Base-by-base conservation (phyloP, 2,797 vertebrate species). In the Coregonus ussuriensis region DNA sequence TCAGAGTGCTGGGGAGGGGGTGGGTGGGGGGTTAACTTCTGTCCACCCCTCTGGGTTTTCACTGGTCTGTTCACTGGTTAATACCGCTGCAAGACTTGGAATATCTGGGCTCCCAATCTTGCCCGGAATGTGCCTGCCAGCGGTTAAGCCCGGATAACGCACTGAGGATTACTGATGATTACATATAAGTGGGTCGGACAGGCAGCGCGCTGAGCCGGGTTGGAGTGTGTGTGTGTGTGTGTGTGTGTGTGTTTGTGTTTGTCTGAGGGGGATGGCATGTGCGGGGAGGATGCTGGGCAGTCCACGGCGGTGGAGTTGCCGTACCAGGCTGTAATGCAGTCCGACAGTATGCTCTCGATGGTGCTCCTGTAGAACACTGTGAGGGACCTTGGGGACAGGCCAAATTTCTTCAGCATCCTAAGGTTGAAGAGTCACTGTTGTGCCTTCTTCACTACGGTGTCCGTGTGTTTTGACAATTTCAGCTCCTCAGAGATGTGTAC, bases 51-150 rank as follows among this genome's bases (percentile, higher is more conserved):
- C 21, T 63, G 59, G 9, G 59, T 11, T 9, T 63, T 63, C 75
- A 72, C 75, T 74, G 53, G 65, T 84, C 41, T 78, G 76, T 79
- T 89, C 79, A 77, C 77, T 76, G 71, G 82, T 79, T 83, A 86
- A 87, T 81, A 67, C 73, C 59, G 74, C 78, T 75, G 87, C 88
- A 81, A 74, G 59, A 92, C 89, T 91, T 88, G 82, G 81, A 90
- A 90, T 89, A 94, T 93, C 90, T 91, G 77, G 82, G 77, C 75
- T 93, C 77, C 83, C 94, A 94, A 95, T 94, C 93, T 89, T 77
- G 62, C 71, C 87, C 79, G 72, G 86, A 92, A 90, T 75, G 89
- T 91, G 91, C 87, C 82, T 90, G 59, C 59, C 21, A 18, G 88
- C 76, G 79, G 86, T 91, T 93, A 94, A 94, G 89, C 91, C 84